phyloP scores from a whole-genome alignment of 2,113 vertebrate species.

The Taxidea taxus region DNA sequence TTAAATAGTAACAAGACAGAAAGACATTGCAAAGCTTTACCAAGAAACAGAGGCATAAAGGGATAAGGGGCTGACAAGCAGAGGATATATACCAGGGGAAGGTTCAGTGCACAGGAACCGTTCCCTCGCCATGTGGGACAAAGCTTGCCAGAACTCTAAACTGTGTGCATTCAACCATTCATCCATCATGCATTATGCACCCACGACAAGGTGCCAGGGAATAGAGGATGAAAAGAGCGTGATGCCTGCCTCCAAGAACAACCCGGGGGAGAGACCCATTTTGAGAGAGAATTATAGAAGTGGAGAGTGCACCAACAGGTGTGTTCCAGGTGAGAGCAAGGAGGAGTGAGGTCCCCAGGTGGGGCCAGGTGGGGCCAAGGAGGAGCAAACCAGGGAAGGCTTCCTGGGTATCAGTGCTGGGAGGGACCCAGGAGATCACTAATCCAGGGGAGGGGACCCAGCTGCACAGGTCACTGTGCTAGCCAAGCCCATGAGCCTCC shows the following conservation, averaged over 20 bases:
- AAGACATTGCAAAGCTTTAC: not conserved
- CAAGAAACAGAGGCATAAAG: not conserved
- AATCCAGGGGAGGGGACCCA: not conserved
- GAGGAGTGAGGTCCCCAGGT: not conserved
- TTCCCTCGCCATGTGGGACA: not conserved
- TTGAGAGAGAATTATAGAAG: not conserved
- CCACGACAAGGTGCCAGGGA: not conserved
- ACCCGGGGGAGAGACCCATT: not conserved
- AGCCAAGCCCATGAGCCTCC: not conserved
- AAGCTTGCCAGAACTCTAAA: not conserved
- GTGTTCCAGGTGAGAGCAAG: not conserved
- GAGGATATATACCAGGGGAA: rapidly evolving
- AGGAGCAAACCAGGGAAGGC: not conserved
- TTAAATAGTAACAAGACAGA: not conserved
- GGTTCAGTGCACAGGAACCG: not conserved
- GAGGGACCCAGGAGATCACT: not conserved
- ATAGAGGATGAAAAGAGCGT: rapidly evolving
- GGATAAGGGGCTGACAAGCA: not conserved
- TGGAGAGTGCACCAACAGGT: not conserved
- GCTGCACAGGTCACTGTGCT: not conserved
- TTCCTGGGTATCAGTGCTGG: not conserved
- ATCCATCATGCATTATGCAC: not conserved
- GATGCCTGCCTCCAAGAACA: not conserved
- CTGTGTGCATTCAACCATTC: rapidly evolving
- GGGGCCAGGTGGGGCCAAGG: too few relatives aligned